These are phyloP conservation scores for Sitta europaea DNA, from an alignment of 2,113 vertebrate genomes.

Conservation along the genomic window DNA sequence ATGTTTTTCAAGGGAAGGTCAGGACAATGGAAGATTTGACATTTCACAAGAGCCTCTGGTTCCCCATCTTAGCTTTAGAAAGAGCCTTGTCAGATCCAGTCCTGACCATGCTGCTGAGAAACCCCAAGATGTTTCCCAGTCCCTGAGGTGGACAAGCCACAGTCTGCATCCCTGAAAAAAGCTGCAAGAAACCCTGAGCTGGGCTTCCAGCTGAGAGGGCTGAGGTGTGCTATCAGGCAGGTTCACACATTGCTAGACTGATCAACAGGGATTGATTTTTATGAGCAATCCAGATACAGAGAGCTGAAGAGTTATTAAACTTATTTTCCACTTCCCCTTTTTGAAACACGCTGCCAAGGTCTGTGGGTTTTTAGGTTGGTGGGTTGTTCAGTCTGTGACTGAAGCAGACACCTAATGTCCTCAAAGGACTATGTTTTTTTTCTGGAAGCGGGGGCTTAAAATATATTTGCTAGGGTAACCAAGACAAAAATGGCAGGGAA, in stretches of 20 bases:
- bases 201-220: neutral
- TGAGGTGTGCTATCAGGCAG: neutral
- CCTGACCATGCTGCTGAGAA: neutral
- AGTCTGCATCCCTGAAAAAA: neutral
- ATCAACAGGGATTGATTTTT: neutral
- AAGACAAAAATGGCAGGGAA: neutral
- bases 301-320: neutral
- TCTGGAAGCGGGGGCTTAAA: neutral
- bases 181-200: neutral
- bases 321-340: neutral
- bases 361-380: neutral
- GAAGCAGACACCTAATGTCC: neutral
- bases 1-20: neutral
- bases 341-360: neutral
- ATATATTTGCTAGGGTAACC: neutral
- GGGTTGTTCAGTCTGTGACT: neutral
- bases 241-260: neutral
- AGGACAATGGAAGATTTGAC: accelerated
- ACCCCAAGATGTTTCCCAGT: neutral
- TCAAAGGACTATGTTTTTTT: neutral
- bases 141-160: neutral
- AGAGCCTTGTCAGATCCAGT: neutral
- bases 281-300: neutral
- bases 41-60: neutral
- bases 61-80: neutral